Percentiles rank a stretch among this genome's conserved stretches.
phyloP scores from a whole-genome alignment of 2,113 vertebrate genomes.

The Spheniscus mendiculus region DNA sequence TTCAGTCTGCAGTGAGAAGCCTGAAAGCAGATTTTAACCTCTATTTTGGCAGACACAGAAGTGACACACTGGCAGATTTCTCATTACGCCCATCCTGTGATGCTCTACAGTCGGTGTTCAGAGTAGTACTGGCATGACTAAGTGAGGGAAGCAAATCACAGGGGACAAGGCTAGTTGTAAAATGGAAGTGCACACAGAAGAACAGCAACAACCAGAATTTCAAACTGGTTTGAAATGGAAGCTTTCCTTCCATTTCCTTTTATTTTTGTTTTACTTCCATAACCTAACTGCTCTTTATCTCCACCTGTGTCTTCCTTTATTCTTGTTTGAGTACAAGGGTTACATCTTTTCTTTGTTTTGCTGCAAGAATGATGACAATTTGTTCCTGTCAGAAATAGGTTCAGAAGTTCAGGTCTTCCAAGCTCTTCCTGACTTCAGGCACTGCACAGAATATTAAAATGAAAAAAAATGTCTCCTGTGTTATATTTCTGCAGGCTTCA shows the following conservation, averaged over 20 bases:
- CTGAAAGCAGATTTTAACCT: conserved; percentile 49
- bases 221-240: no score
- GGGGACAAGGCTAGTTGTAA: neutral
- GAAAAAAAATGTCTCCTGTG: neutral
- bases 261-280: neutral
- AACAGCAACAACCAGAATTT: neutral
- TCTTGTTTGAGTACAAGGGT: neutral
- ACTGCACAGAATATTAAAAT: conserved; percentile 15
- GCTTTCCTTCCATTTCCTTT: neutral
- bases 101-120: neutral
- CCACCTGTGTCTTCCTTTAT: neutral
- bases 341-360: neutral
- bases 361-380: neutral
- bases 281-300: neutral
- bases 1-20: neutral
- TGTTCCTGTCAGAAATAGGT: neutral
- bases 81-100: conserved; percentile 16
- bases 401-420: conserved; percentile 47
- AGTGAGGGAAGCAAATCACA: conserved; percentile 11
- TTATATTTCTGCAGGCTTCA: neutral
- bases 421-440: neutral
- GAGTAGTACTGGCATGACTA: neutral
- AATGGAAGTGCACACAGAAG: neutral
- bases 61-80: conserved; percentile 24
- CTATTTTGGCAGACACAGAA: conserved; percentile 39